Evolutionary conservation across 2,888 invertebrate genomes (phyloP).

Genomic region (Muschampia plurimacula): DNA sequence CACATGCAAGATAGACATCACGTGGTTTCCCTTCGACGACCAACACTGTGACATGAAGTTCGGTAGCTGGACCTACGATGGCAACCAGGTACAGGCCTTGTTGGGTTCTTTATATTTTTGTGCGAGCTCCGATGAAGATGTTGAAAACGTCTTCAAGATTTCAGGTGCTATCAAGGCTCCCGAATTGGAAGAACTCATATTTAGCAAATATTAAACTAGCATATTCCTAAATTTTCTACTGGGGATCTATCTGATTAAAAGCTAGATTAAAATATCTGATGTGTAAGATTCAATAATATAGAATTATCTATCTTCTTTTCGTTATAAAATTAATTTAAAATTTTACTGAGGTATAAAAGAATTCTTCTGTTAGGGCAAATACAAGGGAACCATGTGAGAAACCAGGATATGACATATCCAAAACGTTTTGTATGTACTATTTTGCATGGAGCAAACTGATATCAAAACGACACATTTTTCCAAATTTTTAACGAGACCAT

Average conservation of each 20-base stretch:
- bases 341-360: not conserved
- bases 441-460: slow-evolving; percentile 91
- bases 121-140: not conserved
- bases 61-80: slow-evolving; percentile 99
- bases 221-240: not conserved
- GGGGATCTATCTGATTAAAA: not conserved
- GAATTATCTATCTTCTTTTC: not conserved
- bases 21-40: slow-evolving; percentile 99
- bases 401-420: slow-evolving; percentile 77
- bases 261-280: not conserved
- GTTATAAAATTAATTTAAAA: not conserved
- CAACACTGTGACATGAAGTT: slow-evolving; percentile 99
- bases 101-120: slow-evolving; percentile 25
- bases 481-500: slow-evolving; percentile 8
- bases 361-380: slow-evolving; percentile 42
- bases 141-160: not conserved
- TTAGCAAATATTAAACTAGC: not conserved
- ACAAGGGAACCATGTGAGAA: slow-evolving; percentile 92
- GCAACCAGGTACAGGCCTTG: slow-evolving; percentile 92
- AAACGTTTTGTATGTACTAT: slow-evolving; percentile 89
- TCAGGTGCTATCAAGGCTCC: not conserved
- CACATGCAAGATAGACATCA: slow-evolving; percentile 99
- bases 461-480: slow-evolving; percentile 54
- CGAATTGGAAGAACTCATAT: not conserved
- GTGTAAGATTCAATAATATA: not conserved